These are phyloP conservation scores for Chelonus insularis DNA, from an alignment of 1,140 invertebrate genomes.

Conservation along the genomic window DNA sequence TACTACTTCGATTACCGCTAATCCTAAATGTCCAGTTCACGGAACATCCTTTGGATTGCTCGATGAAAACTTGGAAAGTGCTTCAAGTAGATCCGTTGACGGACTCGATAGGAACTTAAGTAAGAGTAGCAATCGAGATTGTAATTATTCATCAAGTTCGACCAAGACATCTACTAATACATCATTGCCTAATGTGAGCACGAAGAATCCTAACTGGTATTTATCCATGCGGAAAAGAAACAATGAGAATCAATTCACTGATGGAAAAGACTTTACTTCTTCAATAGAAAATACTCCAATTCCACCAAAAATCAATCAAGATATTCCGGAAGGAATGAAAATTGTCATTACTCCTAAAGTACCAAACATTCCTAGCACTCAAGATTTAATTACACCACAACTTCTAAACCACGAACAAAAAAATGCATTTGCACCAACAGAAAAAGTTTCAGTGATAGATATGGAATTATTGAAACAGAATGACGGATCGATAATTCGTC, in stretches of 20 bases:
- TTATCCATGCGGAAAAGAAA: slow-evolving; percentile 27
- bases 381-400: slow-evolving; percentile 8
- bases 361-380: slow-evolving; percentile 31
- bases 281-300: not conserved
- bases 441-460: not conserved
- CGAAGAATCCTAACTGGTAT: slow-evolving; percentile 48
- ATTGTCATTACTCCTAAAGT: slow-evolving; percentile 43
- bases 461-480: not conserved
- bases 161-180: slow-evolving; percentile 11
- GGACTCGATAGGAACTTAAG: slow-evolving; percentile 36
- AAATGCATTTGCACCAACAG: not conserved
- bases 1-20: slow-evolving; percentile 29
- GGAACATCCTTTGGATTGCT: slow-evolving; percentile 25
- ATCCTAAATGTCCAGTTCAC: slow-evolving; percentile 42
- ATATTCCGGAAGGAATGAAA: slow-evolving; percentile 27
- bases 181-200: slow-evolving; percentile 27
- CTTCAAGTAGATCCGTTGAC: slow-evolving; percentile 28
- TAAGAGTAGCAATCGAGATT: slow-evolving; percentile 19
- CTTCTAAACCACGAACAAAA: slow-evolving; percentile 23
- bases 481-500: not conserved
- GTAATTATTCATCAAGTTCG: not conserved
- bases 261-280: slow-evolving; percentile 13
- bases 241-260: slow-evolving; percentile 28
- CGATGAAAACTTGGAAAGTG: slow-evolving; percentile 20
- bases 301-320: not conserved